These are phyloP conservation scores for Drosophila nasuta DNA, from an alignment of 1,140 invertebrate genomes.

Conservation along the genomic window DNA sequence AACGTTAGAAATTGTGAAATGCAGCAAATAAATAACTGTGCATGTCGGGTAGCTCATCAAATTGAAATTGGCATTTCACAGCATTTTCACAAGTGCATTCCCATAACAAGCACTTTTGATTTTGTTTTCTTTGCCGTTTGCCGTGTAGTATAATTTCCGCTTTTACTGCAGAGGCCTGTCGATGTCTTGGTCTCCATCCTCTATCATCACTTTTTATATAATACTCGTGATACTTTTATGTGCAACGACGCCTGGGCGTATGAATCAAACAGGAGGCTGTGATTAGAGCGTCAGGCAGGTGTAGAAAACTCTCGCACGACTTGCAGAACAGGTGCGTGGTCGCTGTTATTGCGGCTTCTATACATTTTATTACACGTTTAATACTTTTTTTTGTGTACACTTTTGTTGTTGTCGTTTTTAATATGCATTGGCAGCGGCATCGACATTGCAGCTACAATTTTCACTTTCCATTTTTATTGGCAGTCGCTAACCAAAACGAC, in stretches of 20 bases:
- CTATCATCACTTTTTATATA: constrained; percentile 68
- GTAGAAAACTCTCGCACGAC: constrained; percentile 67
- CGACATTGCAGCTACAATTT: constrained; percentile 72
- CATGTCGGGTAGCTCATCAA: constrained; percentile 22
- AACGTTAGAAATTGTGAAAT: constrained; percentile 31
- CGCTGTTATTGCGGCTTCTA: constrained; percentile 62
- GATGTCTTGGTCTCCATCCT: constrained; percentile 12
- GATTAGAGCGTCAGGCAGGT: constrained; percentile 53
- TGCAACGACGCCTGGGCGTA: constrained; percentile 7
- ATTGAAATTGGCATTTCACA: constrained; percentile 30
- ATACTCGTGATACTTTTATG: constrained; percentile 53
- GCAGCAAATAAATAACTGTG: constrained; percentile 28
- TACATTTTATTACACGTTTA: constrained; percentile 61
- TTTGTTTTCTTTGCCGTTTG: constrained; percentile 32
- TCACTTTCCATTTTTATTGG: constrained; percentile 83
- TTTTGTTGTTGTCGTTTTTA: constrained; percentile 61
- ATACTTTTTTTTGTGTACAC: constrained; percentile 40
- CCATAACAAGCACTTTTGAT: constrained; percentile 55
- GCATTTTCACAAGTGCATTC: constrained; percentile 44
- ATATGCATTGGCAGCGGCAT: constrained; percentile 61
- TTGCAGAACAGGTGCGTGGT: constrained; percentile 71
- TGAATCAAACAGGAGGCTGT: constrained; percentile 25
- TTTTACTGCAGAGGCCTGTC: constrained; percentile 21
- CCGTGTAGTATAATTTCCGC: constrained; percentile 61
- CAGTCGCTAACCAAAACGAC: constrained; percentile 45